Evolutionary conservation across 35 echinoderm and acorn worm genomes (phyloP).

Genomic region (Ophiothrix spiculata): DNA sequence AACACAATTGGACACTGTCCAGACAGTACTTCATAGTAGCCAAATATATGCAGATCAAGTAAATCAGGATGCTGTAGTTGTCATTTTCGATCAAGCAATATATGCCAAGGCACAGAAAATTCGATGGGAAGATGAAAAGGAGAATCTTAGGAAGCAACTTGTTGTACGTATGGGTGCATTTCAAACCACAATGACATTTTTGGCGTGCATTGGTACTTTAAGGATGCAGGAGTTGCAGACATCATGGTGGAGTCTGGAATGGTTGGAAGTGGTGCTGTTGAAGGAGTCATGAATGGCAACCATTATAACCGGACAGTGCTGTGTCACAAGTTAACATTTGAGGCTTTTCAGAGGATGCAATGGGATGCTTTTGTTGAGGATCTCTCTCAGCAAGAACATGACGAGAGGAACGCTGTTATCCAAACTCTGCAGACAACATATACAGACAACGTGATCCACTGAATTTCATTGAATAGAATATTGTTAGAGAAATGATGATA

Average conservation of each 20-base stretch:
- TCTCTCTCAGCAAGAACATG: background rate
- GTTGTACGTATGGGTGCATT: conserved; percentile 62
- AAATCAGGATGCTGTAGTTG: background rate
- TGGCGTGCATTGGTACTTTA: conserved; percentile 66
- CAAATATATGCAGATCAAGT: conserved; percentile 30
- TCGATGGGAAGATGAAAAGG: conserved; percentile 53
- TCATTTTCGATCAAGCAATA: conserved; percentile 71
- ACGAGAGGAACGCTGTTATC: background rate
- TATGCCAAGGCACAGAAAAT: conserved; percentile 68
- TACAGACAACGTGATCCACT: background rate
- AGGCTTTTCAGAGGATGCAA: background rate
- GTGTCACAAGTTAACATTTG: conserved; percentile 14
- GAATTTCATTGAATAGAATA: no score
- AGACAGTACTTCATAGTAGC: conserved; percentile 51
- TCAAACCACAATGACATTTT: conserved; percentile 56
- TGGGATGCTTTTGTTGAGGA: background rate
- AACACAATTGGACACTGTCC: conserved; percentile 50
- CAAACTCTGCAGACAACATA: background rate
- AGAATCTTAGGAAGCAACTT: conserved; percentile 16
- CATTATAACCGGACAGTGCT: conserved; percentile 17
- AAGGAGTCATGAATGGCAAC: conserved; percentile 63
- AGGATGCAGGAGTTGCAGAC: conserved; percentile 71
- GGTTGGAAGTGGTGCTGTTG: conserved; percentile 44
- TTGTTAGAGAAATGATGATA: no score
- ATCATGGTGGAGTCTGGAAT: conserved; percentile 51